Evolutionary conservation across 1,140 invertebrate genomes (phyloP), one percentile per base, ranked within the genome.

Genomic region (Rhagoletis pomonella): DNA sequence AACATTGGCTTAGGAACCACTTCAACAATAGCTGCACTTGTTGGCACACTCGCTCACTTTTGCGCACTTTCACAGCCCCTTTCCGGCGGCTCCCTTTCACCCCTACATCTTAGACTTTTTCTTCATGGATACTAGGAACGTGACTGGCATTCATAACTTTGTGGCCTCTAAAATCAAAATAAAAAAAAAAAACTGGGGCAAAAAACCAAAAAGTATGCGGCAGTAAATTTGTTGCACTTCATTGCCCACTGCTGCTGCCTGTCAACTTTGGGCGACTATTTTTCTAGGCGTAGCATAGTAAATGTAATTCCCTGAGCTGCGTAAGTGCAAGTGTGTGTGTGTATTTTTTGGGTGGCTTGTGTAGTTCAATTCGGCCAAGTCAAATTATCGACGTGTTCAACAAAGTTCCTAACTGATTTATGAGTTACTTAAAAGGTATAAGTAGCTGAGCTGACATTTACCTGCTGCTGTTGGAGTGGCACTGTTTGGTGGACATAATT

Each of bases 391-490:
- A 81, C 73, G 47, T 81, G 73, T 55, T 55, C 73, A 81, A 81
- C 47, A 81, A 81, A 81, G 73, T 81, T 81, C 19, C 55, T 55
- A 81, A 55, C 44, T 55, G 47, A 81, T 81, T 81, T 81, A 81
- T 55, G 73, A 81, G 73, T 81, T 55, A n/a, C 47, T 29, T 81
- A 81, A 81, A 81, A 50, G 73, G 17, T 81, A 4, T 81, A 81
- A 58, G 73, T 81, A 81, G 73, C 73, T 55, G 73, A 81, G 73
- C 73, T 81, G 73, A 81, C 73, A 55, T 81, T 81, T 81, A 81
- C 73, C 73, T 81, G 73, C 12, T 81, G 73, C 12, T 55, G 12
- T 55, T 55, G 1, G n/a, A 50, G 47, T 81, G 73, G 73, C 10
- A n/a, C 4, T 10, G 17, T 55, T 17, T 3, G 47, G 19, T 81